Conservation (phyloP, 2,113 vertebrate genomes). For the Ciconia maguari region DNA sequence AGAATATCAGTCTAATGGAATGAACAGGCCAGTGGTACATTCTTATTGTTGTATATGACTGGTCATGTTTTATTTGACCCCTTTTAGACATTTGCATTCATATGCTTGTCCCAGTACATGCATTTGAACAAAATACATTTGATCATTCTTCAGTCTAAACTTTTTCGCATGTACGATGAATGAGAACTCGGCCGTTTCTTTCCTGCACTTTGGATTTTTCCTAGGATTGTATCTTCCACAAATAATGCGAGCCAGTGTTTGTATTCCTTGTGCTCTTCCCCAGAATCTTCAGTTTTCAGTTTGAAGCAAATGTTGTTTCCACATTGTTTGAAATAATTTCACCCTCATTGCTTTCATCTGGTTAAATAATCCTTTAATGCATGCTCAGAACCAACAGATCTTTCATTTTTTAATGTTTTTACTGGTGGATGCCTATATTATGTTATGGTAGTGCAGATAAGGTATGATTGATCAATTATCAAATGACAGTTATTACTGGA, state of each 20-base stretch:
- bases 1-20: background rate
- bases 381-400: background rate
- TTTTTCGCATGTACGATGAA: constrained; percentile 26
- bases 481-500: constrained; percentile 44
- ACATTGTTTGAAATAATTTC: constrained; percentile 55
- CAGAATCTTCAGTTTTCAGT: background rate
- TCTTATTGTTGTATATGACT: background rate
- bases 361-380: constrained; percentile 69
- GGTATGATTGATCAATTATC: constrained; percentile 30
- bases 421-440: background rate
- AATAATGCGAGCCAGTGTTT: background rate
- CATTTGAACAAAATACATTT: background rate
- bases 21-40: background rate
- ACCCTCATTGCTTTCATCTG: constrained; percentile 48
- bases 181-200: constrained; percentile 29
- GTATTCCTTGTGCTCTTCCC: constrained; percentile 3
- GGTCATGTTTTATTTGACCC: background rate
- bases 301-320: constrained; percentile 8
- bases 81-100: background rate
- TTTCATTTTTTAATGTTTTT: constrained; percentile 6
- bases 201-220: constrained; percentile 27
- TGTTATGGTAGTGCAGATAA: background rate
- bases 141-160: background rate
- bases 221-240: constrained; percentile 12
- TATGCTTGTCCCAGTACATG: background rate